Evolutionary conservation across 2,113 vertebrate species (phyloP).

Genomic region (Irena cyanogastra): DNA sequence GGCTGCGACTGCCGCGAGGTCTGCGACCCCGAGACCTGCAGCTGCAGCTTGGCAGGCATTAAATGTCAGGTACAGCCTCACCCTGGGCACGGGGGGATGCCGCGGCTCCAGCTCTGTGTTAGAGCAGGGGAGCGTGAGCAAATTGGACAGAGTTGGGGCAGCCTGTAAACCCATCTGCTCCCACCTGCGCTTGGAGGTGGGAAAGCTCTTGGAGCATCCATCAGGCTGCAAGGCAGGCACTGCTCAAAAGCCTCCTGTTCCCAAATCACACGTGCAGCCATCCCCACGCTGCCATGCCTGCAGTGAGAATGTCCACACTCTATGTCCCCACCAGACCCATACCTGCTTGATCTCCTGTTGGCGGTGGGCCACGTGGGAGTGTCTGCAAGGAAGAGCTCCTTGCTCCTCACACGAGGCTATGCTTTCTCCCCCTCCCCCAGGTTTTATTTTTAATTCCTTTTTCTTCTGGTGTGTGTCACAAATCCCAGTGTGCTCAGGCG

Average conservation of each 20-base stretch:
- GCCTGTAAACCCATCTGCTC: background rate
- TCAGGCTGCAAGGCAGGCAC: background rate
- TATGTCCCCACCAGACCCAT: rapidly evolving
- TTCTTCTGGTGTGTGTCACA: background rate
- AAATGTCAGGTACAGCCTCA: slow-evolving; percentile 86
- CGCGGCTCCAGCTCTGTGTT: rapidly evolving
- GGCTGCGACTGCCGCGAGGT: slow-evolving; percentile 90
- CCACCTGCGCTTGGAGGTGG: rapidly evolving
- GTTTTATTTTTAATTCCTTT: background rate
- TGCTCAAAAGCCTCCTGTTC: rapidly evolving
- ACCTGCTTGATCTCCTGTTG: background rate
- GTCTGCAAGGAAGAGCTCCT: background rate
- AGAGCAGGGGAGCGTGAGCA: background rate
- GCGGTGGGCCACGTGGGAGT: background rate
- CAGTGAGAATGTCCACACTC: rapidly evolving
- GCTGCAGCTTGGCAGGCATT: slow-evolving; percentile 91
- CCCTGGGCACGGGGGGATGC: background rate
- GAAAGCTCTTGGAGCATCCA: background rate
- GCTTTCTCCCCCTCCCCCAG: background rate
- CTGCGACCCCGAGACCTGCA: slow-evolving; percentile 93
- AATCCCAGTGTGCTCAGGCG: background rate
- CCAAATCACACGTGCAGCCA: background rate
- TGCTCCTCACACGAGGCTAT: rapidly evolving
- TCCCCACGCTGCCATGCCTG: background rate
- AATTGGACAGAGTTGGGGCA: background rate